A percentile compares a stretch with the other conserved stretches of the same genome.
Conservation (phyloP, 2,113 vertebrate genomes). For the Cebus imitator region DNA sequence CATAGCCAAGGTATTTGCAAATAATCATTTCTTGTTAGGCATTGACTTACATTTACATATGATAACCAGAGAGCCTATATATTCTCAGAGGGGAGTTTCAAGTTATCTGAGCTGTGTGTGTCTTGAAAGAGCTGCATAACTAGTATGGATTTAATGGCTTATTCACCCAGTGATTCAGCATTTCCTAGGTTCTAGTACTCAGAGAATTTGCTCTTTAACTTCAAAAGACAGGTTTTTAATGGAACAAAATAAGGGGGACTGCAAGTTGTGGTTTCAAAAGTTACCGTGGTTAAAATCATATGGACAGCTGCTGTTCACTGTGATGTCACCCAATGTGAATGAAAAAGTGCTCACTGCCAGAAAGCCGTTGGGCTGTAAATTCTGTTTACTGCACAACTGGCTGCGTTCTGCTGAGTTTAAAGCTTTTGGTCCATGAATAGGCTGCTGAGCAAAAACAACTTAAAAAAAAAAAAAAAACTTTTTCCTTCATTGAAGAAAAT, state of each 20-base stretch:
- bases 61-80: constrained; percentile 21
- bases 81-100: constrained; percentile 51
- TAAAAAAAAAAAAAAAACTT: not conserved
- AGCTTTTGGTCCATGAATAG: not conserved
- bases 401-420: not conserved
- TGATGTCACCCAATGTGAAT: constrained; percentile 46
- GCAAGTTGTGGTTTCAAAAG: constrained; percentile 59
- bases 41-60: constrained; percentile 24
- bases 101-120: not conserved
- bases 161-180: constrained; percentile 63
- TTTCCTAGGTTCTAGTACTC: constrained; percentile 28
- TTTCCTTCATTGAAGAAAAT: constrained; percentile 41
- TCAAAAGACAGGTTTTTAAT: constrained; percentile 57
- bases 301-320: constrained; percentile 67
- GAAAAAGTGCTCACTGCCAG: constrained; percentile 50
- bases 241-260: constrained; percentile 43
- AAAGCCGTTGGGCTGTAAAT: constrained; percentile 50
- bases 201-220: constrained; percentile 67
- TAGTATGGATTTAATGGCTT: constrained; percentile 63
- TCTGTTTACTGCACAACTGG: constrained; percentile 59
- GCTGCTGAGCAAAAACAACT: not conserved
- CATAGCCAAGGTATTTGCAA: constrained; percentile 63
- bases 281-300: constrained; percentile 61
- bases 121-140: constrained; percentile 55
- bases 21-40: constrained; percentile 16